These are phyloP conservation scores for Drosophila yakuba DNA, from an alignment of 1,140 invertebrate species.

Conservation along the genomic window DNA sequence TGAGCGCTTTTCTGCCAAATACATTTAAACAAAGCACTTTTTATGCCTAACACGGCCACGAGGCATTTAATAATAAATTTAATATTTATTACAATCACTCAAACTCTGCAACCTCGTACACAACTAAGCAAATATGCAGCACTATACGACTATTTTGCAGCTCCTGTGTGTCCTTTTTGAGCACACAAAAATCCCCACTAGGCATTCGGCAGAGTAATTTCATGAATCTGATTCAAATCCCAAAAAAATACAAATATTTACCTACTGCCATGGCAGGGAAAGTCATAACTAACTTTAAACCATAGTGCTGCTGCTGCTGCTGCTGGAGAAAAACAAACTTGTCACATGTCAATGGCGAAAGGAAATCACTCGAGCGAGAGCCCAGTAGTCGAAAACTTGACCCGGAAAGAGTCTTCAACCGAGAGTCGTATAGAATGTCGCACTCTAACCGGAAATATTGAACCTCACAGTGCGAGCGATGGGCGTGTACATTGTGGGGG, in stretches of 20 bases:
- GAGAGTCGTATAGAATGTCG: slow-evolving; percentile 57
- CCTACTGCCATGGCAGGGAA: not conserved
- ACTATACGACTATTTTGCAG: not conserved
- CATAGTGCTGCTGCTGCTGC: not conserved
- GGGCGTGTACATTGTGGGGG: not conserved
- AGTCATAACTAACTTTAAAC: slow-evolving; percentile 21
- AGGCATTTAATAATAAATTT: slow-evolving; percentile 1
- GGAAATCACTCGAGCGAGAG: slow-evolving; percentile 60
- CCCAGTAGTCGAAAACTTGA: slow-evolving; percentile 13
- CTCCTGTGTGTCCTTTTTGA: not conserved
- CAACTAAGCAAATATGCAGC: not conserved
- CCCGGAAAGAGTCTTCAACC: slow-evolving; percentile 19
- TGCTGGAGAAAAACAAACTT: slow-evolving; percentile 43
- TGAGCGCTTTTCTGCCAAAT: no score
- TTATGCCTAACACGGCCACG: not conserved
- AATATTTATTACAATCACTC: slow-evolving; percentile 11
- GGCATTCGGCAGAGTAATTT: slow-evolving; percentile 2
- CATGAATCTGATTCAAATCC: slow-evolving; percentile 1
- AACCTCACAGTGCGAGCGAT: slow-evolving; percentile 38
- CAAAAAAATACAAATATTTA: slow-evolving; percentile 26
- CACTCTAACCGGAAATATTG: slow-evolving; percentile 70
- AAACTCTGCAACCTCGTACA: not conserved
- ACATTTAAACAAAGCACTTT: not conserved
- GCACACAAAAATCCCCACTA: not conserved
- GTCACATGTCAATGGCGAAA: slow-evolving; percentile 44